Evolutionary conservation across 1,140 invertebrate species (phyloP), one percentile per base, ranked within the genome.

Genomic region (Cotesia typhae): DNA sequence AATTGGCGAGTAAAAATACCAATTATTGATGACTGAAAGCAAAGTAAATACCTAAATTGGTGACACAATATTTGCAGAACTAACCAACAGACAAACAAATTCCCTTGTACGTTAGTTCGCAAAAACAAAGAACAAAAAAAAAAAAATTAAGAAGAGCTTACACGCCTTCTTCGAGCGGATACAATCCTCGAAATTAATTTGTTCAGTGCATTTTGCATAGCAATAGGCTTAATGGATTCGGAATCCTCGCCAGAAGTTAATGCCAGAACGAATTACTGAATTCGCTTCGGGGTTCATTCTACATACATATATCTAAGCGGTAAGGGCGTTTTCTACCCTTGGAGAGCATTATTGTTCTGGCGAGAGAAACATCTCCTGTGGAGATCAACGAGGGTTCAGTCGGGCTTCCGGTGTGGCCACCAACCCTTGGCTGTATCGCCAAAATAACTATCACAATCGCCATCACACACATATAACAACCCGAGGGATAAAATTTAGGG

Each of bases 141-240:
- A 17, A 17, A 17, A 28, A 1, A 28, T 28, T 0, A 28, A 28
- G 28, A 47, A 47, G 4, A 55, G 53, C 4, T 9, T n/a, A 55
- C 17, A 55, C 53, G 53, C 53, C 53, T 55, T 10, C 47, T 4
- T n/a, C 12, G n/a, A 55, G 9, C 14, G 7, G 20, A 28, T 9
- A 47, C 41, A 47, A 20, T 59, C 14, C 28, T 7, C 41, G 55
- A 64, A 71, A 71, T 71, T 52, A 71, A 71, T 65, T 69, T 37
- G 37, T 14, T 35, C 41, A 47, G 41, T 47, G 41, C 41, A 47
- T 47, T 47, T 10, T 65, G 51, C 37, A 12, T 5, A 60, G 59
- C 74, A 75, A 72, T 72, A 70, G 71, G 70, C 70, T 75, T 75
- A 75, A 75, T 75, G 71, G 67, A 75, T 67, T 75, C 70, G 28